Conservation (phyloP, 2,888 invertebrate species). For the Epinotia bilunana region DNA sequence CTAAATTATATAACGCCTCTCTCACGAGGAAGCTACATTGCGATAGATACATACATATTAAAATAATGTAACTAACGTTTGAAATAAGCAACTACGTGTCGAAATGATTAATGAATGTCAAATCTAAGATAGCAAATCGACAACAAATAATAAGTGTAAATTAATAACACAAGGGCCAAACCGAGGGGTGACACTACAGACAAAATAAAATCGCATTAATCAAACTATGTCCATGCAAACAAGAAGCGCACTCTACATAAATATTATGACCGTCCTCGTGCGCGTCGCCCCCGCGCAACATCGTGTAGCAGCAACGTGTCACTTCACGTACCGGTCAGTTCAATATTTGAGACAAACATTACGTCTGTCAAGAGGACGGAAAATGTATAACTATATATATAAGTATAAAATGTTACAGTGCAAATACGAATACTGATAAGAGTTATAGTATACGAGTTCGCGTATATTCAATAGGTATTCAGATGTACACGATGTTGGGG, state of each 20-base stretch:
- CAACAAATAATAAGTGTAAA: conserved; percentile 58
- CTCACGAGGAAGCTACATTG: neutral
- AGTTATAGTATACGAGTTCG: neutral
- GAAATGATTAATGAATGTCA: conserved; percentile 57
- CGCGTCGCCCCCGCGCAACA: conserved; percentile 55
- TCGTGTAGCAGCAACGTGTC: conserved; percentile 50
- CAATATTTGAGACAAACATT: conserved; percentile 34
- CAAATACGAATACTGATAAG: conserved; percentile 31
- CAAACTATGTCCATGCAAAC: conserved; percentile 76
- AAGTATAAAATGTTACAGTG: conserved; percentile 15
- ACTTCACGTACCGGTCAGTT: conserved; percentile 22
- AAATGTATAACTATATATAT: conserved; percentile 17
- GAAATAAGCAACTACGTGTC: conserved; percentile 52
- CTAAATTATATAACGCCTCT: neutral
- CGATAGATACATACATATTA: neutral
- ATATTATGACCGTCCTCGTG: conserved; percentile 59
- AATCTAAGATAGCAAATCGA: conserved; percentile 55
- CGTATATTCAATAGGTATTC: conserved; percentile 49
- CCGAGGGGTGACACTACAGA: conserved; percentile 84
- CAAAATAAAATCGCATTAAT: conserved; percentile 60
- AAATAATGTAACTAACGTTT: conserved; percentile 52
- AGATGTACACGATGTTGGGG: conserved; percentile 80
- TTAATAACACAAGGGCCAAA: conserved; percentile 78
- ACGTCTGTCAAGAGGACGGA: conserved; percentile 30
- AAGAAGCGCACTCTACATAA: conserved; percentile 71